These are phyloP conservation scores for Autographa gamma DNA, from an alignment of 2,888 invertebrate species.

Conservation along the genomic window DNA sequence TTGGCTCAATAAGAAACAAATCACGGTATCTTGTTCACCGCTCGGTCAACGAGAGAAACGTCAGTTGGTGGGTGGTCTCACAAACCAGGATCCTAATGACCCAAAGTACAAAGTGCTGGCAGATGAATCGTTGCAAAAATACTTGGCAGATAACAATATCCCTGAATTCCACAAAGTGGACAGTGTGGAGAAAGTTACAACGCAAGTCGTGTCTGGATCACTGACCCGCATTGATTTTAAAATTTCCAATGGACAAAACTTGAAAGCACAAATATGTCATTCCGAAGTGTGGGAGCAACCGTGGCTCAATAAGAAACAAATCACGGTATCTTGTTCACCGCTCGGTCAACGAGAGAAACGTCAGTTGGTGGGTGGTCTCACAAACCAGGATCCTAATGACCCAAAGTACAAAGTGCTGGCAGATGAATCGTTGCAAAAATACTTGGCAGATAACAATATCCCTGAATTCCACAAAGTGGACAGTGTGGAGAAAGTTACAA, in stretches of 20 bases:
- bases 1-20: constrained; percentile 53
- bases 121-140: constrained; percentile 23
- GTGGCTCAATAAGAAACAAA: constrained; percentile 44
- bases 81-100: neutral
- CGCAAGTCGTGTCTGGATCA: constrained; percentile 57
- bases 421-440: constrained; percentile 52
- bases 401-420: constrained; percentile 58
- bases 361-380: neutral
- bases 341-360: neutral
- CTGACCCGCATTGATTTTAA: constrained; percentile 33
- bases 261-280: constrained; percentile 4
- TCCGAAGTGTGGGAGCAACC: constrained; percentile 38
- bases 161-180: constrained; percentile 34
- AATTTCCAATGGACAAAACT: neutral
- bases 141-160: constrained; percentile 5
- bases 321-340: constrained; percentile 46
- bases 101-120: constrained; percentile 18
- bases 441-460: too few species aligned
- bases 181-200: constrained; percentile 48
- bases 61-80: neutral
- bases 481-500: too few species aligned
- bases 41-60: constrained; percentile 45
- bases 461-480: too few species aligned
- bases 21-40: constrained; percentile 55
- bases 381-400: constrained; percentile 35